Evolutionary conservation across 2,888 invertebrate species (phyloP), one percentile per base, ranked within the genome.

Genomic region (Stegophylla sp.): DNA sequence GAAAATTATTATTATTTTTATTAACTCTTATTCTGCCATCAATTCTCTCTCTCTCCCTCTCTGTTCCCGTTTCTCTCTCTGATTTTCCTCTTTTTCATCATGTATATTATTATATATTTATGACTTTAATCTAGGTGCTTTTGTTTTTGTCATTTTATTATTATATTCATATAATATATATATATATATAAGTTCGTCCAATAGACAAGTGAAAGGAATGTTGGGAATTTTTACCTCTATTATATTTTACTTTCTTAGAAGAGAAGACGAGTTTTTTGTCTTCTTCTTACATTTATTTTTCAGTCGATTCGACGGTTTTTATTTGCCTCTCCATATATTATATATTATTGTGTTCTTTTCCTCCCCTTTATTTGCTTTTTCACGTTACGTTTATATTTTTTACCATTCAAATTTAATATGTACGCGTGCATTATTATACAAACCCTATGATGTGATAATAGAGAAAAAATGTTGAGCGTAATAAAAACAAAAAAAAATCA

Each of bases 111-210:
- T 5, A 34, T 75, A 17, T 53, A 66, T 76, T n/a, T 67, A 66
- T 56, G 34, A 53, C 43, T 61, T 15, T 48, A 69, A 59, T 48
- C 48, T 1, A 26, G 74, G 34, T 28, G 41, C 63, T 64, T 75
- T 64, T 75, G 75, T 75, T 75, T 75, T 75, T 75, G 75, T 75
- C 75, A 75, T 75, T 63, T 75, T 75, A 75, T 75, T 75, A 64
- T 71, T 77, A 67, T 77, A 75, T 75, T n/a, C n/a, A n/a, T n/a
- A n/a, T n/a, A n/a, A n/a, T n/a, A n/a, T n/a, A n/a, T n/a, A n/a
- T n/a, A n/a, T n/a, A n/a, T n/a, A n/a, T n/a, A n/a, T n/a, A n/a
- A n/a, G n/a, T n/a, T 41, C 53, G 56, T 61, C 41, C 56, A 7
- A 15, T 28, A 12, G 48, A 17, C 74, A 20, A 41, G 20, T 1